Base-by-base conservation (phyloP, 2,113 vertebrate species). In the Leptobrachium ailaonicum region DNA sequence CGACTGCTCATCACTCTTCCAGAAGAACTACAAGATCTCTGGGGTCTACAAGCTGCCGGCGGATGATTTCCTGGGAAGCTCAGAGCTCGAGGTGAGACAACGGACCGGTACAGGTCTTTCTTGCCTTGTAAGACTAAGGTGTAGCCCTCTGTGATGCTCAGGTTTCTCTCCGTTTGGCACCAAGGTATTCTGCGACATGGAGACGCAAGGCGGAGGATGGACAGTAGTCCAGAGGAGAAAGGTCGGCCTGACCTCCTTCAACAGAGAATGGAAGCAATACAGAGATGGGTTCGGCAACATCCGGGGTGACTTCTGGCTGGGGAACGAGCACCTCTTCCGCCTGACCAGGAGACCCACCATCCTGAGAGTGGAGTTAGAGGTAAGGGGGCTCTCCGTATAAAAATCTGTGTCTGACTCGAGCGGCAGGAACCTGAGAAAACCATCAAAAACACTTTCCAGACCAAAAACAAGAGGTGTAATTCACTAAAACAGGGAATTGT, bases 101-200 rank as follows among this genome's bases (percentile, higher is more conserved):
- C 58, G 73, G 47, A 0, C 5, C 2, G 41, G 20, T 10, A 5
- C 41, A 1, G 63, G 3, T 6, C 32, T 45, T 13, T 12, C 56
- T n/a, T 2, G 12, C n/a, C 20, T 67, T 2, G 1, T 14, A 3
- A 1, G 56, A 60, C 13, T 0, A 11, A 60, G 10, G 56, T 32
- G 20, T 12, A 60, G 1, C 40, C 9, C 3, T 6, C 13, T 43
- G n/a, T 32, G 20, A 32, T 32, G 20, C 20, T 32, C 20, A 32
- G 71, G 32, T 10, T 20, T 40, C 0, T 1, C 41, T 54, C 6
- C 12, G 56, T 41, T 71, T 60, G 63, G 4, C 56, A 44, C 69
- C 20, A 41, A 99, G 98, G 94, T 99, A 11, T 97, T 89, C 86
- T 99, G 98, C 63, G 98, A 99, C 84, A 99, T 99, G 97, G 94